Evolutionary conservation across 1,140 invertebrate species (phyloP), one percentile per base, ranked within the genome.

Genomic region (Dinoponera quadriceps): DNA sequence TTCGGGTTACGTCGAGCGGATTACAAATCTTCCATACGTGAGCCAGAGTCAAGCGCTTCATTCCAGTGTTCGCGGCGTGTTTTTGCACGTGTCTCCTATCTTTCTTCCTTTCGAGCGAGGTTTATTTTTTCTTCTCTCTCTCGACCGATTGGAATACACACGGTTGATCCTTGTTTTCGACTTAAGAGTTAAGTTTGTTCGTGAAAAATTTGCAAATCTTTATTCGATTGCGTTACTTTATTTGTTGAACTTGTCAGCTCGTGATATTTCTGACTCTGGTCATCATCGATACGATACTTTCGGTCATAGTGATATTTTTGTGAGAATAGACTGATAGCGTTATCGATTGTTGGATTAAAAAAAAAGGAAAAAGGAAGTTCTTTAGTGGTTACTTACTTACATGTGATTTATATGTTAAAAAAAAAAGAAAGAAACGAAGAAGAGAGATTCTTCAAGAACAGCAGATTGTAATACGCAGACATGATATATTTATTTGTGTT

Each of bases 251-350:
- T 44, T 68, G 1, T 63, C 25, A 7, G 20, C 60, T 62, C 48
- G 51, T 49, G 33, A 60, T 44, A 44, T 49, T 63, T 74, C 63
- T 18, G 59, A 57, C 71, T 83, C 71, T 83, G 72, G 72, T 77
- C 59, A 25, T 20, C 69, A 44, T 73, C 25, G 57, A 60, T 60
- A 75, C 20, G 68, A 78, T 84, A 74, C 44, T 81, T 90, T 87
- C 88, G 88, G 85, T 88, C 82, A 83, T 71, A 83, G 88, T 90
- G 89, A 90, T 88, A 88, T 89, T 87, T 87, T 89, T 89, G 86
- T 89, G 84, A 91, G 88, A 91, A 91, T 90, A 91, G 90, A 91
- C 90, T 91, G 90, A 91, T 90, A 90, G 88, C 54, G 74, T 89
- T 90, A 86, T 86, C 75, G 44, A 88, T 75, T 74, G 82, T 88